Percentiles rank a stretch among this genome's conserved stretches.
phyloP scores from a whole-genome alignment of 92 coral and sea anemone genomes.

The Isaurus tuberculatus region DNA sequence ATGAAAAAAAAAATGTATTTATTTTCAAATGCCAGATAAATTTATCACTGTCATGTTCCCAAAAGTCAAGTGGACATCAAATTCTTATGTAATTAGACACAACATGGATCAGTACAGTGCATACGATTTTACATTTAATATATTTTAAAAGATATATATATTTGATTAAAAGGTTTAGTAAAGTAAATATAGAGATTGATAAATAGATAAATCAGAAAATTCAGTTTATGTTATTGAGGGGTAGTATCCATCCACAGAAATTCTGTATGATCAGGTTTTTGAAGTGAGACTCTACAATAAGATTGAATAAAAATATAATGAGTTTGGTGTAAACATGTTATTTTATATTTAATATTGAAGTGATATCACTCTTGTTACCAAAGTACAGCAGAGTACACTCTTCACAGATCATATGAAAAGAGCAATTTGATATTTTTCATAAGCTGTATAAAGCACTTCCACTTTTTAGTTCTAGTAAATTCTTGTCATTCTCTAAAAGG shows the following conservation, averaged over 20 bases:
- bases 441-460: slow-evolving; percentile 35
- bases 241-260: slow-evolving; percentile 38
- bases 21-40: slow-evolving; percentile 19
- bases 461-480: slow-evolving; percentile 21
- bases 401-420: slow-evolving; percentile 38
- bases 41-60: slow-evolving; percentile 9
- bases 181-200: slow-evolving; percentile 27
- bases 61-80: slow-evolving; percentile 23
- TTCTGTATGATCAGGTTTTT: slow-evolving; percentile 24
- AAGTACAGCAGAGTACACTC: slow-evolving; percentile 23
- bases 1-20: not conserved
- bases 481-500: slow-evolving; percentile 35
- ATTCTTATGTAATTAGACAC: slow-evolving; percentile 33
- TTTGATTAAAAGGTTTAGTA: slow-evolving; percentile 31
- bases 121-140: slow-evolving; percentile 29
- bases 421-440: slow-evolving; percentile 25
- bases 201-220: slow-evolving; percentile 24
- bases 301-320: slow-evolving; percentile 23
- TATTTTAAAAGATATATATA: slow-evolving; percentile 23
- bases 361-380: slow-evolving; percentile 35
- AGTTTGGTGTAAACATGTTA: slow-evolving; percentile 34
- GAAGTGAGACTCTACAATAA: slow-evolving; percentile 26
- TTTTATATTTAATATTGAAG: slow-evolving; percentile 24
- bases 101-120: slow-evolving; percentile 34
- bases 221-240: slow-evolving; percentile 35